A percentile compares a stretch with the other conserved stretches of the same genome.
Conservation (phyloP, 2,113 vertebrate species). For the Nicator chloris region DNA sequence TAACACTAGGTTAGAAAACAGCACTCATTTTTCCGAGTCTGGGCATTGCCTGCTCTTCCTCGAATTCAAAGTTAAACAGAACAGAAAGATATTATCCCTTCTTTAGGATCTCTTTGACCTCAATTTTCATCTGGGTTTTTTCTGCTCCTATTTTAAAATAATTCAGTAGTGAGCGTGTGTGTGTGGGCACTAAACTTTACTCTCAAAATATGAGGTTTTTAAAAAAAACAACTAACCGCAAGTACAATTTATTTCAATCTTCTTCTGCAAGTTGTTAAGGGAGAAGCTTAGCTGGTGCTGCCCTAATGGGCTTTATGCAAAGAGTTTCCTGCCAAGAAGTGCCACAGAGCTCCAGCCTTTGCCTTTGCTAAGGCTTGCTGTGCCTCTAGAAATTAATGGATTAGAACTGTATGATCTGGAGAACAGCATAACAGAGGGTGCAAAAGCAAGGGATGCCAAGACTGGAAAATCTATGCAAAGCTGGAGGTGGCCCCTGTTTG, state of each 20-base stretch:
- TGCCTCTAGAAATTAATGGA: not conserved
- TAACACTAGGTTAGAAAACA: not conserved
- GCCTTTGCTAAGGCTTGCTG: not conserved
- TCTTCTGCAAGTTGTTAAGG: not conserved
- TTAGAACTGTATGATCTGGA: not conserved
- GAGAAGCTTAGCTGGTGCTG: not conserved
- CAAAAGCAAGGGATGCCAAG: not conserved
- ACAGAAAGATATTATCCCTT: not conserved
- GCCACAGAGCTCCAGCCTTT: not conserved
- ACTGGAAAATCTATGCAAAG: not conserved
- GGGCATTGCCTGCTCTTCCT: not conserved
- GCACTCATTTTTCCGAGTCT: not conserved
- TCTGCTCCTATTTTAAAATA: not conserved
- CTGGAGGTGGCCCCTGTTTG: not conserved
- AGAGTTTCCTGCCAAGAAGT: not conserved
- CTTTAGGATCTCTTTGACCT: not conserved
- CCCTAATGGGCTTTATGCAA: conserved; percentile 21
- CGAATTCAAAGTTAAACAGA: not conserved
- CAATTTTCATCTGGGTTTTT: not conserved
- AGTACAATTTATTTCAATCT: conserved; percentile 27
- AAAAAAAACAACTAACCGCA: not conserved
- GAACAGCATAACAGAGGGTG: not conserved
- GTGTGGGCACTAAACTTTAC: not conserved
- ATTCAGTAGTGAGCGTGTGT: not conserved
- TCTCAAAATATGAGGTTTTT: not conserved